A percentile compares a stretch with the other conserved stretches of the same genome.
Conservation (phyloP, 2,113 vertebrate genomes). For the Stegostoma tigrinum region DNA sequence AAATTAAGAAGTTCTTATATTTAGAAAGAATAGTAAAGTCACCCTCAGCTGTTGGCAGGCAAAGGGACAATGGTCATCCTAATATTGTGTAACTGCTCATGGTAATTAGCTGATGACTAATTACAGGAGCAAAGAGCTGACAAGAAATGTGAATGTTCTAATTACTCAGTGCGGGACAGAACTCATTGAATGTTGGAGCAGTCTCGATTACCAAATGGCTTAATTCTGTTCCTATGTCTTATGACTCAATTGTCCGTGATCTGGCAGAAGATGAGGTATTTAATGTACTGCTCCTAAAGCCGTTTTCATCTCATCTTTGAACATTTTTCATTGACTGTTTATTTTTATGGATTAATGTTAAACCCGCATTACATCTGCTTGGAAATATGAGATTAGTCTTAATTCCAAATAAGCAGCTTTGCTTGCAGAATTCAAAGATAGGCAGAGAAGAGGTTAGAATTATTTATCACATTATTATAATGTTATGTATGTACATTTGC, state of each 20-base stretch:
- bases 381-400: slow-evolving; percentile 19
- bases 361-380: slow-evolving; percentile 24
- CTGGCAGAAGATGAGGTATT: neutral
- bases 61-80: too few relatives aligned
- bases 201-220: too few relatives aligned
- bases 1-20: too few relatives aligned
- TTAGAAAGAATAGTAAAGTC: too few relatives aligned
- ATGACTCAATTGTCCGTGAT: neutral
- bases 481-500: neutral
- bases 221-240: too few relatives aligned
- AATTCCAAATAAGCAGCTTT: slow-evolving; percentile 26
- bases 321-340: slow-evolving; percentile 21
- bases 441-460: neutral
- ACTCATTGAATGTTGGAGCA: neutral
- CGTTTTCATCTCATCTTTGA: slow-evolving; percentile 9
- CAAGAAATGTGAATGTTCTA: neutral
- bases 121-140: neutral
- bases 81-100: too few relatives aligned
- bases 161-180: neutral
- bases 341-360: slow-evolving; percentile 23
- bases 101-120: too few relatives aligned
- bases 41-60: too few relatives aligned
- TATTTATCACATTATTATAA: slow-evolving; percentile 21
- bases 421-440: neutral
- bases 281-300: neutral